These are phyloP conservation scores for Zoanthus sociatus DNA, from an alignment of 92 coral and sea anemone genomes.

Conservation along the genomic window DNA sequence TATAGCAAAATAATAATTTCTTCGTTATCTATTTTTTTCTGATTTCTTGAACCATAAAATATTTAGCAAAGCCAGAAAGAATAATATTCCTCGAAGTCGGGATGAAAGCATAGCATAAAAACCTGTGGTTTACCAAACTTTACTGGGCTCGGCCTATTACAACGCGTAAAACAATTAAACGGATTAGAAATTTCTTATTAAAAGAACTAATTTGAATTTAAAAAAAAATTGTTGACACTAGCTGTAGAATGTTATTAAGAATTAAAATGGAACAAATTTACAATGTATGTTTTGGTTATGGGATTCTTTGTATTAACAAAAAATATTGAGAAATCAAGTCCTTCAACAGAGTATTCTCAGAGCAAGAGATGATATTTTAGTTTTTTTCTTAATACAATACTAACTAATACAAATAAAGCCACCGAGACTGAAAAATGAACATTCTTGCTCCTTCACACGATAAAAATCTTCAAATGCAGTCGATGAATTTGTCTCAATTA, in stretches of 20 bases:
- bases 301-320: not conserved
- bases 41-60: conserved; percentile 11
- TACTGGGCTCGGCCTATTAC: not conserved
- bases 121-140: conserved; percentile 31
- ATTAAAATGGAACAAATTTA: not conserved
- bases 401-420: not conserved
- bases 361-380: not conserved
- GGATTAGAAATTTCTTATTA: conserved; percentile 27
- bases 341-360: not conserved
- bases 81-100: not conserved
- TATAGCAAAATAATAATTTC: not conserved
- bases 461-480: not conserved
- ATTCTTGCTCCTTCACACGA: not conserved
- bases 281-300: conserved; percentile 9
- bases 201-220: conserved; percentile 39
- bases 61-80: conserved; percentile 1
- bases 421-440: conserved; percentile 1
- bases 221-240: not conserved
- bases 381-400: not conserved
- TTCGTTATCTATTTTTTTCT: not conserved
- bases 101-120: not conserved
- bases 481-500: conserved; percentile 3
- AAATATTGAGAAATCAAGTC: not conserved
- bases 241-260: conserved; percentile 2
- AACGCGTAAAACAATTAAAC: conserved; percentile 4